These are phyloP conservation scores for Etheostoma spectabile DNA, from an alignment of 2,113 vertebrate species.

Conservation along the genomic window DNA sequence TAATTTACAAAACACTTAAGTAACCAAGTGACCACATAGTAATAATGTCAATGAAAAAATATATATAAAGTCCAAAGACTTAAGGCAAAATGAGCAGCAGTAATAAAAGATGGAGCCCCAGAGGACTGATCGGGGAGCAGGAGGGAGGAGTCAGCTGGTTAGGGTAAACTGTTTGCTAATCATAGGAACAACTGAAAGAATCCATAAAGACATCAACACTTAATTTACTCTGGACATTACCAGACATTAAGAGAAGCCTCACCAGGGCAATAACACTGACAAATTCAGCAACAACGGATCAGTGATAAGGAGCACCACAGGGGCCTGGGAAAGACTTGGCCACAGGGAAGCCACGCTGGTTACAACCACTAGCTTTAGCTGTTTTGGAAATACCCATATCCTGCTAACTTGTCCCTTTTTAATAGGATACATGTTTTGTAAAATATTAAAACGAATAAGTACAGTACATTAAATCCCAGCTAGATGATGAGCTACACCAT, in stretches of 20 bases:
- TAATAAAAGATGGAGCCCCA: neutral
- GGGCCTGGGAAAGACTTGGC: conserved; percentile 51
- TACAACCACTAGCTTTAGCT: conserved; percentile 1
- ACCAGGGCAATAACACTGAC: conserved; percentile 68
- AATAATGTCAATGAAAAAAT: neutral
- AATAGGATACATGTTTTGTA: neutral
- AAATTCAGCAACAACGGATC: conserved; percentile 73
- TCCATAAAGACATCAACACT: conserved; percentile 77
- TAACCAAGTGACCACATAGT: neutral
- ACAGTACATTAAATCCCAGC: neutral
- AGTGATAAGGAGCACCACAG: conserved; percentile 58
- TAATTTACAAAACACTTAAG: neutral
- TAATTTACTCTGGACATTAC: conserved; percentile 52
- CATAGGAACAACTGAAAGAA: conserved; percentile 58
- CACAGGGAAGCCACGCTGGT: conserved; percentile 21
- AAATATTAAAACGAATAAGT: neutral
- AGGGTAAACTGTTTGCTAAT: conserved; percentile 63
- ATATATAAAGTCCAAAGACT: neutral
- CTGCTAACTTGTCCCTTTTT: neutral
- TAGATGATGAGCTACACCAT: neutral
- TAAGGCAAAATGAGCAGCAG: neutral
- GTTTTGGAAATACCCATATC: neutral
- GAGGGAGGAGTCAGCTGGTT: conserved; percentile 24
- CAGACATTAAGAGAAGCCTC: conserved; percentile 53
- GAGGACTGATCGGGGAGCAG: neutral